Base-by-base conservation (phyloP, 2,888 invertebrate species). In the Aelia acuminata region DNA sequence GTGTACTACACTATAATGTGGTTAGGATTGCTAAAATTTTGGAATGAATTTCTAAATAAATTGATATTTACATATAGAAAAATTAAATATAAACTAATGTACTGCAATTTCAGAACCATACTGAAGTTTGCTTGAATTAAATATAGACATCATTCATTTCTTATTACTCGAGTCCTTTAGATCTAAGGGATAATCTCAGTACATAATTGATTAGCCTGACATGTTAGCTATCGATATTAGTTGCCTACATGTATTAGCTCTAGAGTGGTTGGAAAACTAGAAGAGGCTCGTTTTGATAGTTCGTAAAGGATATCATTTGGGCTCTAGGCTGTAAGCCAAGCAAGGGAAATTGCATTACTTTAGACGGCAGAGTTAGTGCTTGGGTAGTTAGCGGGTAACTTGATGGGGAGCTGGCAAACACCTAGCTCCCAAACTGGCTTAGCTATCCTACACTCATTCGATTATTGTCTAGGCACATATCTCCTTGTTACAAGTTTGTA, bases 361-460 rank as follows among this genome's bases (percentile, higher is more conserved):
- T 80, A 11, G 43, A 80, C 43, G 43, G 43, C 3, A 15, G 80
- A 80, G 80, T 80, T 80, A 80, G 80, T 80, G n/a, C 43, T 80
- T 4, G 75, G n/a, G 80, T 80, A 80, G 80, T 80, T 80, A 80
- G 80, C 75, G 75, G 39, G 39, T 80, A 80, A 80, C 22, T 80
- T 80, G 43, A 39, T n/a, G 43, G 43, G 22, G 43, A 80, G 80
- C 39, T 80, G 43, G 80, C n/a, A 80, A 80, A 80, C 80, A 80
- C 43, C 43, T 80, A 43, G 13, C 35, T 35, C 15, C n/a, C 63
- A 15, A 70, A 70, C 63, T 70, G 63, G 8, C 31, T 63, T 63
- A 63, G 63, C 63, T 63, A 63, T 31, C 31, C 4, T 20, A 5
- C 20, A 70, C 63, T 70, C 63, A 70, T 35, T 70, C 31, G 31